These are phyloP conservation scores for Melanerpes formicivorus DNA, from an alignment of 2,113 vertebrate genomes.

Conservation along the genomic window DNA sequence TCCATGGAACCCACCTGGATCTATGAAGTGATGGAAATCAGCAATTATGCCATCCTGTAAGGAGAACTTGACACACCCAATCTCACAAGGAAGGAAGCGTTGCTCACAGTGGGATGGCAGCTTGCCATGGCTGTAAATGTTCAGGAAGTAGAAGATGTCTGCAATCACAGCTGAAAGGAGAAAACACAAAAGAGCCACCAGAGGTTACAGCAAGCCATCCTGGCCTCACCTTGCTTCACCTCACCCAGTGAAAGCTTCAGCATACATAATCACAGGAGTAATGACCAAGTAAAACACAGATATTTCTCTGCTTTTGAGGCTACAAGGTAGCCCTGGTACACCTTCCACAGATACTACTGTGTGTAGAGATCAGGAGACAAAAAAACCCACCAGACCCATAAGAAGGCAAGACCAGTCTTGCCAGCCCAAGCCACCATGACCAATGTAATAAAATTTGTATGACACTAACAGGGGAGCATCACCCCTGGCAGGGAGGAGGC, in stretches of 20 bases:
- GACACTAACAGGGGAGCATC: not conserved
- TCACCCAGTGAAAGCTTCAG: not conserved
- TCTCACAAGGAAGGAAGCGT: conserved; percentile 83
- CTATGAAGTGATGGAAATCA: conserved; percentile 81
- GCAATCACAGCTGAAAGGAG: conserved; percentile 64
- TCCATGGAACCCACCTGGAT: conserved; percentile 69
- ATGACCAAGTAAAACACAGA: not conserved
- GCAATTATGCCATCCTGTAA: conserved; percentile 73
- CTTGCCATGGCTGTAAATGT: conserved; percentile 81
- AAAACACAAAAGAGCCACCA: not conserved
- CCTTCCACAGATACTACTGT: not conserved
- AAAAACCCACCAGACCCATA: not conserved
- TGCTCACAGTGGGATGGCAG: conserved; percentile 76
- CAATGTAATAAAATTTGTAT: not conserved
- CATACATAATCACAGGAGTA: not conserved
- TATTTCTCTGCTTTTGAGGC: not conserved
- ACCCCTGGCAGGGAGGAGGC: not conserved
- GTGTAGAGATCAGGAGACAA: not conserved
- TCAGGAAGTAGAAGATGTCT: conserved; percentile 78
- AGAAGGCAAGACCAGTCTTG: not conserved
- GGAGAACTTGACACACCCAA: conserved; percentile 80
- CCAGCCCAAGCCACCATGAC: not conserved
- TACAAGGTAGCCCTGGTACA: not conserved
- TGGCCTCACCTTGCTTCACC: not conserved
- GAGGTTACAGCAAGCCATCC: not conserved